Base-by-base conservation (phyloP, 1,140 invertebrate genomes). In the Aphidius ervi region DNA sequence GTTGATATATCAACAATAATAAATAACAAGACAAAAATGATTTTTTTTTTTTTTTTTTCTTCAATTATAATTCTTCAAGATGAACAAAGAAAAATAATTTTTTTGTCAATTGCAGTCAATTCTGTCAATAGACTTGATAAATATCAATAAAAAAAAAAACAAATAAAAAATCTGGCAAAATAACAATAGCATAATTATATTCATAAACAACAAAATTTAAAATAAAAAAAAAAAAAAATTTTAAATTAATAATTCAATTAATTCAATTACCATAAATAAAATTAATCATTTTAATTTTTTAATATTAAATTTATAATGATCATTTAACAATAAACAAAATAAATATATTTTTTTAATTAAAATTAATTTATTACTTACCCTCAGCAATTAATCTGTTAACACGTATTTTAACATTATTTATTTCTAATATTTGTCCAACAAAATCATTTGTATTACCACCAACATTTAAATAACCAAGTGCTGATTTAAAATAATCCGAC, bases 311-410 rank as follows among this genome's bases (percentile, higher is more conserved):
- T 42, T 8, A 56, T 20, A 41, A 46, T 50, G 31, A 39, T 41
- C 20, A 42, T 31, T 31, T 31, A 31, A 1, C 1, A 16, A 31
- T 31, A 31, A 20, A 40, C 8, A 23, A 7, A 43, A 42, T 55
- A 9, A 46, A 54, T 39, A 56, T 47, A 9, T 6, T 42, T 46
- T n/a, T 37, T 45, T n/a, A 46, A 58, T 43, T 43, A 56, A 64
- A 63, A 65, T 71, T 67, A 57, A 65, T 59, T 66, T 43, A 62
- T 46, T 16, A 50, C 81, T 79, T 82, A 96, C 95, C 94, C 91
- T 97, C 94, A 54, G 94, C 94, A 66, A 97, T 92, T 68, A 96
- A 88, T 82, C 87, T 88, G 78, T 90, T 94, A 52, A 96, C 90
- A 75, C 90, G 84, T 60, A 97, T 81, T 82, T 93, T 95, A 72